A percentile compares a stretch with the other conserved stretches of the same genome.
These are phyloP conservation scores for Tragelaphus strepsiceros DNA, from an alignment of 2,113 vertebrate species.

Conservation along the genomic window DNA sequence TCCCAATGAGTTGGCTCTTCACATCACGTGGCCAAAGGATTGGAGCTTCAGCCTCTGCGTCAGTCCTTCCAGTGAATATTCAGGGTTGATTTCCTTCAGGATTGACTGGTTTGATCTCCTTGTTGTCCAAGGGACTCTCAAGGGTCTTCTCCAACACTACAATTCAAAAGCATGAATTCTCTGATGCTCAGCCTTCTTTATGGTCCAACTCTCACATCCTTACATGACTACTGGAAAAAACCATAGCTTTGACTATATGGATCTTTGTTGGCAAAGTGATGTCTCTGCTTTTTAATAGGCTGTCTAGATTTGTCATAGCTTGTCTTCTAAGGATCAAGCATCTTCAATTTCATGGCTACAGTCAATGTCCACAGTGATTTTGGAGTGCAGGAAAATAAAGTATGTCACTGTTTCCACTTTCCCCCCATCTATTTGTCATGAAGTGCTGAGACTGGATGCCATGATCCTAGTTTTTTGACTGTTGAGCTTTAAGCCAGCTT, in stretches of 20 bases:
- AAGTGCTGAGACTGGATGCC: neutral
- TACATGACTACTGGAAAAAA: neutral
- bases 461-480: neutral
- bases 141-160: neutral
- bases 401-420: neutral
- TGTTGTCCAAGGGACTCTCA: neutral
- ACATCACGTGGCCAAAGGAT: neutral
- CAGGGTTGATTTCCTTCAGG: neutral
- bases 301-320: neutral
- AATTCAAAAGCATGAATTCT: neutral
- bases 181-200: neutral
- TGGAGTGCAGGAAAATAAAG: neutral
- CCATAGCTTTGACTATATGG: neutral
- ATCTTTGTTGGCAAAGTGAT: neutral
- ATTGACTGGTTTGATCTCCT: neutral
- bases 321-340: neutral
- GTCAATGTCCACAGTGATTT: neutral
- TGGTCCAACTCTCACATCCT: neutral
- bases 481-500: neutral
- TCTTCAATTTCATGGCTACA: neutral
- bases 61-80: neutral
- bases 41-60: neutral
- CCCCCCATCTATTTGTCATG: neutral
- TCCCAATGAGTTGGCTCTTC: accelerated
- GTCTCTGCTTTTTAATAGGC: neutral